Percentiles rank a stretch among this genome's conserved stretches.
Conservation (phyloP, 37 sponge, comb jelly and placozoan species). For the Haliclona indistincta region DNA sequence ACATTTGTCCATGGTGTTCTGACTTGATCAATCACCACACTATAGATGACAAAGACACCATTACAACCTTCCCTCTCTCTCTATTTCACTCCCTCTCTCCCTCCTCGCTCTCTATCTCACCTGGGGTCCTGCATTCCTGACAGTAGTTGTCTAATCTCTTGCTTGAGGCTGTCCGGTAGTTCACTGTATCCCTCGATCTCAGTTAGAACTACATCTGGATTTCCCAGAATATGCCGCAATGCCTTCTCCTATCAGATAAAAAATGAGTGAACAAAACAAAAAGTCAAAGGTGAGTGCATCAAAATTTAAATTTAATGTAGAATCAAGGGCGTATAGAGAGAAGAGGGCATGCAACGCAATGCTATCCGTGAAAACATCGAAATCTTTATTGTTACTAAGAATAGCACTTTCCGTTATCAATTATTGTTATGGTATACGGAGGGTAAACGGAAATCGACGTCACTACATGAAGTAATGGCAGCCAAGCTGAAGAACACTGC, state of each 20-base stretch:
- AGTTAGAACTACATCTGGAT: constrained; percentile 44
- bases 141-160: constrained; percentile 30
- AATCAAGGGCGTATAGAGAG: no score
- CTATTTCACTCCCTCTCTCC: background rate
- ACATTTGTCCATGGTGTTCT: no score
- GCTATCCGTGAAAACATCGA: no score
- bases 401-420: background rate
- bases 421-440: no score
- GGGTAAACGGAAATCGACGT: no score
- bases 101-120: background rate
- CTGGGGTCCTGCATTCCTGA: constrained; percentile 15
- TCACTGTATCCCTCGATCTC: constrained; percentile 42
- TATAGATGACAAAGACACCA: background rate
- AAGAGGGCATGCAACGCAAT: no score
- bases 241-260: constrained; percentile 27
- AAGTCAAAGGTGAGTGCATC: background rate
- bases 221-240: constrained; percentile 37
- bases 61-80: background rate
- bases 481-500: no score
- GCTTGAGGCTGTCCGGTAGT: constrained; percentile 44
- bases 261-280: background rate
- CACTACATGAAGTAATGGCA: no score
- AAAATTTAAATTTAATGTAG: no score
- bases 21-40: no score
- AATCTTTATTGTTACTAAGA: background rate